Conservation (phyloP, 2,113 vertebrate species). For the Ictalurus furcatus region DNA sequence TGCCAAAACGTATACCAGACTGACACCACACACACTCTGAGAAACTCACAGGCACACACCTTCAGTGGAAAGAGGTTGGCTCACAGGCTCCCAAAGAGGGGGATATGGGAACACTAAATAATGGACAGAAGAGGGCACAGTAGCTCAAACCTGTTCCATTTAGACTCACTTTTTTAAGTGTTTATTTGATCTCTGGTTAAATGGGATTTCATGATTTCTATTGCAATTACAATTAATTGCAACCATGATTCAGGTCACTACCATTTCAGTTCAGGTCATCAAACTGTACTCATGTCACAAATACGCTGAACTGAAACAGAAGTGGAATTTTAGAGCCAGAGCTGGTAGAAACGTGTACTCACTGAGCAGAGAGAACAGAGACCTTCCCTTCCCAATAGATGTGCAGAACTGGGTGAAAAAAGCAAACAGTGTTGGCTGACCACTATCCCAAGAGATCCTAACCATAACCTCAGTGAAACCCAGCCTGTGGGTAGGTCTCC, state of each 20-base stretch:
- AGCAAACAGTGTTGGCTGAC: conserved; percentile 73
- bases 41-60: conserved; percentile 63
- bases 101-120: conserved; percentile 26
- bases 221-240: background rate
- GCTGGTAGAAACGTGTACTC: conserved; percentile 36
- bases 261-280: conserved; percentile 9
- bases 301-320: conserved; percentile 14
- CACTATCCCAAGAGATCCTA: conserved; percentile 75
- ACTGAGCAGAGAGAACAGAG: conserved; percentile 36
- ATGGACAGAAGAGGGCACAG: conserved; percentile 36
- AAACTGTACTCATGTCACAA: conserved; percentile 16
- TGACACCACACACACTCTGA: conserved; percentile 51
- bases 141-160: conserved; percentile 15
- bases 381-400: conserved; percentile 45
- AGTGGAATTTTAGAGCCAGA: conserved; percentile 10
- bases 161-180: background rate
- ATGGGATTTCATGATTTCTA: background rate
- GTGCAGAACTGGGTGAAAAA: conserved; percentile 58
- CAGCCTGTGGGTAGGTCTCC: conserved; percentile 72
- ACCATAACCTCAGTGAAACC: conserved; percentile 78
- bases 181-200: conserved; percentile 20
- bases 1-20: conserved; percentile 50
- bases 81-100: conserved; percentile 32
- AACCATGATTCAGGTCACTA: background rate
- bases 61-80: conserved; percentile 67